phyloP scores from a whole-genome alignment of 2,797 vertebrate species.

The Orestias chungarensis region DNA sequence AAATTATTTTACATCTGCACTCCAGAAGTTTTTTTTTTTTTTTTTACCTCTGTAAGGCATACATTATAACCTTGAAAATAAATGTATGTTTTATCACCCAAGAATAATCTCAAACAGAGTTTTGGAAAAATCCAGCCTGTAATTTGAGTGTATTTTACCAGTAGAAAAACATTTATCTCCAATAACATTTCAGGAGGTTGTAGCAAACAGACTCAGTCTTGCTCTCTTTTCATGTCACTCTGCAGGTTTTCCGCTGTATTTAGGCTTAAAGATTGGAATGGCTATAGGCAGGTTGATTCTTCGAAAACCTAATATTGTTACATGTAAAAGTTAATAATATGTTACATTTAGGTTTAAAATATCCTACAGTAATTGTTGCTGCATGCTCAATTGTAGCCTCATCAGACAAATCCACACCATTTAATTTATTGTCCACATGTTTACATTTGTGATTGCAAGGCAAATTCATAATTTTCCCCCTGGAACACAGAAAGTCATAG shows the following conservation, averaged over 20 bases:
- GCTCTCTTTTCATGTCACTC: background rate
- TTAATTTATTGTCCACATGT: background rate
- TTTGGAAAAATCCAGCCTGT: slow-evolving; percentile 1
- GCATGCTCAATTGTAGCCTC: background rate
- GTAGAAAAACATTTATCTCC: background rate
- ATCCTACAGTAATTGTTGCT: no score
- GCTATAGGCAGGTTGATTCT: background rate
- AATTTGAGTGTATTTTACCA: background rate
- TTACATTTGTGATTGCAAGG: background rate
- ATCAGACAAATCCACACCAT: background rate
- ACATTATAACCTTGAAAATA: background rate
- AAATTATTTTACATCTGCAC: background rate
- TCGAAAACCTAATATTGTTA: no score
- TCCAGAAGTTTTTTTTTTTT: background rate
- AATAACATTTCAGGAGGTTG: background rate
- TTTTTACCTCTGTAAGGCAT: background rate
- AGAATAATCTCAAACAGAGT: background rate
- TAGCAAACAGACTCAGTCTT: background rate
- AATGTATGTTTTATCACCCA: background rate
- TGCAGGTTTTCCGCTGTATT: no score
- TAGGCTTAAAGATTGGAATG: no score
- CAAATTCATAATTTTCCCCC: background rate
- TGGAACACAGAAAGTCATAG: background rate
- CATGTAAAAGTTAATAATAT: no score
- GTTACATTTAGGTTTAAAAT: no score